Percentiles rank a stretch among this genome's conserved stretches.
Conservation (phyloP, 2,113 vertebrate species). For the Ancistrus triradiatus region DNA sequence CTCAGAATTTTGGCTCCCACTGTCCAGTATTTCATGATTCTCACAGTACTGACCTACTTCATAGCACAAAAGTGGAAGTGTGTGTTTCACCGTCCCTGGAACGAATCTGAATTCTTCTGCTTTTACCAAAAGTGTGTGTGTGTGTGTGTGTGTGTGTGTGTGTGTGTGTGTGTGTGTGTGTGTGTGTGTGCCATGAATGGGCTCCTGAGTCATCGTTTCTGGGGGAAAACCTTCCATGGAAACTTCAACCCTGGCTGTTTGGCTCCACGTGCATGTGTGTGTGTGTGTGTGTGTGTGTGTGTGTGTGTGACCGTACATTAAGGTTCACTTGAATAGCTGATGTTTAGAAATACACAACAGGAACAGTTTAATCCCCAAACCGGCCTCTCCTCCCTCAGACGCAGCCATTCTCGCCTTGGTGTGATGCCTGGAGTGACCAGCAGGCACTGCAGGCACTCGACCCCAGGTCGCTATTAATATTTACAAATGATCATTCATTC, state of each 20-base stretch:
- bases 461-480: no score
- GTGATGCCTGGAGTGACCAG: no score
- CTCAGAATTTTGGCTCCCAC: no score
- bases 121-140: conserved; percentile 20
- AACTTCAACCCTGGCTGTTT: conserved; percentile 2
- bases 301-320: background rate
- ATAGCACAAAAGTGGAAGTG: background rate
- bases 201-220: conserved; percentile 52
- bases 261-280: conserved; percentile 4
- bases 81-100: background rate
- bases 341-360: no score
- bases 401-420: no score
- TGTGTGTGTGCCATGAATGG: background rate
- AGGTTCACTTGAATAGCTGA: no score
- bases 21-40: no score
- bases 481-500: no score
- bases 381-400: no score
- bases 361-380: no score
- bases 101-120: background rate
- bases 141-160: conserved; percentile 8
- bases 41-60: background rate
- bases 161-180: conserved; percentile 5
- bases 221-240: conserved; percentile 46
- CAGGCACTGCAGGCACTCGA: no score
- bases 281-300: conserved; percentile 7